A percentile compares a stretch with the other conserved stretches of the same genome.
Evolutionary conservation across 1,140 invertebrate genomes (phyloP).

Genomic region (Zaprionus vittiger): DNA sequence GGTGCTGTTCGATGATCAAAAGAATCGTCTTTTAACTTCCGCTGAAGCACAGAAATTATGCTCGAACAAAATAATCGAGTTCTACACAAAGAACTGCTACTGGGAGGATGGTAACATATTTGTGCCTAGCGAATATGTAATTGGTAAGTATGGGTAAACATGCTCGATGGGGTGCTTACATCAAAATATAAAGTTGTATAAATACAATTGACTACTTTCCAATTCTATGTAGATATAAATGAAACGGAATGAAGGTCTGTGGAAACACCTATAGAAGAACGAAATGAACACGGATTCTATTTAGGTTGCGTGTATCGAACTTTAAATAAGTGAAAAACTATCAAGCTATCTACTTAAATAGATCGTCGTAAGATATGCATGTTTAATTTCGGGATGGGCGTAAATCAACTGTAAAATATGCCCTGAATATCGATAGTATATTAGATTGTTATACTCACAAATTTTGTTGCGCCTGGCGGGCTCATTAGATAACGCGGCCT

Average conservation of each 20-base stretch:
- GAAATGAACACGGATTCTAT: too few relatives aligned
- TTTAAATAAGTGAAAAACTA: too few relatives aligned
- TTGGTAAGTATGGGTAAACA: not conserved
- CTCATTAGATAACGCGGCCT: constrained; percentile 54
- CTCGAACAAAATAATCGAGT: not conserved
- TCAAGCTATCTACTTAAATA: too few relatives aligned
- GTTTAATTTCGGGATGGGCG: not conserved
- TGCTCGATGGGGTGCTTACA: not conserved
- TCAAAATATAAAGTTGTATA: too few relatives aligned
- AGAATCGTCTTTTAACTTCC: not conserved
- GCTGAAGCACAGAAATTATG: not conserved
- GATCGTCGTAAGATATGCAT: not conserved
- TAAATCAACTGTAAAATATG: not conserved
- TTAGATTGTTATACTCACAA: constrained; percentile 50
- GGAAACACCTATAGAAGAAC: too few relatives aligned
- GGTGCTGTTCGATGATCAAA: not conserved
- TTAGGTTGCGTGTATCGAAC: too few relatives aligned
- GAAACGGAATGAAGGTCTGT: not conserved
- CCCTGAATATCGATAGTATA: not conserved
- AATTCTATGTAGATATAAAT: not conserved
- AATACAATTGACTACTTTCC: too few relatives aligned
- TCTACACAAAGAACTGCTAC: constrained; percentile 1
- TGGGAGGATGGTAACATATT: not conserved
- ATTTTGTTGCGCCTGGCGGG: constrained; percentile 52
- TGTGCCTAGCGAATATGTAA: constrained; percentile 1